phyloP scores from a whole-genome alignment of 2,797 vertebrate genomes.

The Anguilla marmorata region DNA sequence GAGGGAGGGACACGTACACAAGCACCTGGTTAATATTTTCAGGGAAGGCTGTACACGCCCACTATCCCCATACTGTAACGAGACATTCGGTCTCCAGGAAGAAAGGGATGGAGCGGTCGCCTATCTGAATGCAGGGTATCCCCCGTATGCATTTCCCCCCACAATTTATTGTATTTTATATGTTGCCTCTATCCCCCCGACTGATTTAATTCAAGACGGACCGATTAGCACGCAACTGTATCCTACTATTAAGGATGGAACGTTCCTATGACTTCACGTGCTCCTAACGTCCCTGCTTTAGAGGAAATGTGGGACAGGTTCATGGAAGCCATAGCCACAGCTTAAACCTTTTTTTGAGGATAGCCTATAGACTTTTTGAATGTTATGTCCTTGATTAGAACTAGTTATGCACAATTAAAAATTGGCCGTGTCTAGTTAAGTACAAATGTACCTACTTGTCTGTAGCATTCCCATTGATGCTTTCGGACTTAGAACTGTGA shows the following conservation, averaged over 20 bases:
- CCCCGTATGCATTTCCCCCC: background rate
- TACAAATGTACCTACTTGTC: no score
- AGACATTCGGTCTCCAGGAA: constrained; percentile 17
- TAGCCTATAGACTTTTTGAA: background rate
- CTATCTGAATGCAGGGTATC: background rate
- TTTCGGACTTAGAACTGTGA: background rate
- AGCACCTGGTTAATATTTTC: constrained; percentile 70
- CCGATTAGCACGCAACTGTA: background rate
- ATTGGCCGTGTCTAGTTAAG: background rate
- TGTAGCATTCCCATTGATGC: background rate
- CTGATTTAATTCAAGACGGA: background rate
- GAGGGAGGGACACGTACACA: constrained; percentile 38
- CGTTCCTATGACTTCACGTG: background rate
- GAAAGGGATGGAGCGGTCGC: background rate
- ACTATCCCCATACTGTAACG: constrained; percentile 38
- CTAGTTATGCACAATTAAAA: background rate
- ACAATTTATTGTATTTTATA: background rate
- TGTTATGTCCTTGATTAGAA: background rate
- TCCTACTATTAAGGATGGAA: background rate
- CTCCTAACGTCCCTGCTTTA: background rate
- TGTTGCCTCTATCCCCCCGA: background rate
- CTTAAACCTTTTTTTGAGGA: background rate
- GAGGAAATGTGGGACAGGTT: background rate
- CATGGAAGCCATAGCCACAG: background rate
- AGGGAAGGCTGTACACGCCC: constrained; percentile 53